Evolutionary conservation across 2,888 invertebrate genomes (phyloP).

Genomic region (Chaetogeoica ovagalla): DNA sequence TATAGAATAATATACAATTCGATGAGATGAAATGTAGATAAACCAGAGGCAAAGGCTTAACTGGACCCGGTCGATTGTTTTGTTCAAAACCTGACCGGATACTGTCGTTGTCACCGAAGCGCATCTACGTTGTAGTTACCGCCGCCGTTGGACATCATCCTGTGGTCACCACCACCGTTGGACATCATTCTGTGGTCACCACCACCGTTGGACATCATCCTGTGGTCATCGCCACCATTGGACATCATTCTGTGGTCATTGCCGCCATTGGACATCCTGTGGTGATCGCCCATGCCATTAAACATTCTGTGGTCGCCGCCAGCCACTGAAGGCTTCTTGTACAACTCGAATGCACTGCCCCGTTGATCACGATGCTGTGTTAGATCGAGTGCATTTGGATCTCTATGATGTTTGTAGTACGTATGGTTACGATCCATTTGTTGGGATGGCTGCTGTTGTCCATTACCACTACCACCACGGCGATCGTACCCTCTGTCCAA

Average conservation of each 20-base stretch:
- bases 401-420: slow-evolving; percentile 61
- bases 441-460: slow-evolving; percentile 57
- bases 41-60: neutral
- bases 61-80: slow-evolving; percentile 15
- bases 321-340: slow-evolving; percentile 76
- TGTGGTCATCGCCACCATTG: slow-evolving; percentile 7
- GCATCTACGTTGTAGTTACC: slow-evolving; percentile 46
- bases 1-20: slow-evolving; percentile 16
- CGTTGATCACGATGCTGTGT: slow-evolving; percentile 83
- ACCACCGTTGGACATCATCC: neutral
- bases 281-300: slow-evolving; percentile 17
- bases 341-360: slow-evolving; percentile 92
- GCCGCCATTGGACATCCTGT: slow-evolving; percentile 14
- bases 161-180: slow-evolving; percentile 54
- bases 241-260: slow-evolving; percentile 11
- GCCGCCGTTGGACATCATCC: slow-evolving; percentile 24
- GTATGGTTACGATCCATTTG: slow-evolving; percentile 38
- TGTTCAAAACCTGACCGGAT: slow-evolving; percentile 48
- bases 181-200: slow-evolving; percentile 24
- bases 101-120: slow-evolving; percentile 52
- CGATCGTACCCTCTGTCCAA: slow-evolving; percentile 61
- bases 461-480: slow-evolving; percentile 53
- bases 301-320: slow-evolving; percentile 55
- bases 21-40: slow-evolving; percentile 23
- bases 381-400: slow-evolving; percentile 66